Evolutionary conservation across 2,797 vertebrate genomes (phyloP).

Genomic region (Chelidonichthys spinosus): DNA sequence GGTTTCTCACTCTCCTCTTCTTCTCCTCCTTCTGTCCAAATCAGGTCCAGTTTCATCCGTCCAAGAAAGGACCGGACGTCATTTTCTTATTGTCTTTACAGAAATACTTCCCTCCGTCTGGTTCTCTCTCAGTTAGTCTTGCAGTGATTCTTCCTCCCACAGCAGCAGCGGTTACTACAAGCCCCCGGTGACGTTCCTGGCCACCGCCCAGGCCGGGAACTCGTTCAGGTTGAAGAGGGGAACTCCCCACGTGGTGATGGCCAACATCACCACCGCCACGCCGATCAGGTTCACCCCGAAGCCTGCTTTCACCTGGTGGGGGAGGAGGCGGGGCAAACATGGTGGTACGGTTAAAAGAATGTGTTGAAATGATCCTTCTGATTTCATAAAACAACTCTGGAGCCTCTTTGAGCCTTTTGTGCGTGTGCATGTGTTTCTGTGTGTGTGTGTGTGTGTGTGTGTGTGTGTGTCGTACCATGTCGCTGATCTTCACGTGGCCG

Average conservation of each 20-base stretch:
- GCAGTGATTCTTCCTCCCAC: neutral
- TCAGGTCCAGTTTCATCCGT: slow-evolving; percentile 25
- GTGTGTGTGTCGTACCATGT: slow-evolving; percentile 88
- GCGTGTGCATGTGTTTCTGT: slow-evolving; percentile 13
- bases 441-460: slow-evolving; percentile 2
- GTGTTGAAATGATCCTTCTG: neutral
- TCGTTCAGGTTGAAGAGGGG: slow-evolving; percentile 92
- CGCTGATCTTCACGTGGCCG: slow-evolving; percentile 95
- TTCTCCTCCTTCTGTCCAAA: slow-evolving; percentile 12
- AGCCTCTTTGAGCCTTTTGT: slow-evolving; percentile 1
- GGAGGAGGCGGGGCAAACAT: neutral
- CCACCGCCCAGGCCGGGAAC: slow-evolving; percentile 91
- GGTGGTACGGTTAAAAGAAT: neutral
- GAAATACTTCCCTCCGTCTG: slow-evolving; percentile 5
- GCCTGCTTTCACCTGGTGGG: slow-evolving; percentile 93
- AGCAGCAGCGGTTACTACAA: slow-evolving; percentile 68
- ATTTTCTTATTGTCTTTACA: slow-evolving; percentile 17
- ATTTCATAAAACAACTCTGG: slow-evolving; percentile 39
- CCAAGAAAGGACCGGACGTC: slow-evolving; percentile 14
- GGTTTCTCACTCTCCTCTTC: slow-evolving; percentile 11
- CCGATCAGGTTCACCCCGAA: slow-evolving; percentile 97
- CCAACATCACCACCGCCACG: slow-evolving; percentile 93
- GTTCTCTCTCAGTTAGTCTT: slow-evolving; percentile 12
- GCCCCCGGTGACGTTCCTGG: slow-evolving; percentile 86
- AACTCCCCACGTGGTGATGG: slow-evolving; percentile 96